Conservation (phyloP, 2,113 vertebrate genomes). For the Egretta garzetta region DNA sequence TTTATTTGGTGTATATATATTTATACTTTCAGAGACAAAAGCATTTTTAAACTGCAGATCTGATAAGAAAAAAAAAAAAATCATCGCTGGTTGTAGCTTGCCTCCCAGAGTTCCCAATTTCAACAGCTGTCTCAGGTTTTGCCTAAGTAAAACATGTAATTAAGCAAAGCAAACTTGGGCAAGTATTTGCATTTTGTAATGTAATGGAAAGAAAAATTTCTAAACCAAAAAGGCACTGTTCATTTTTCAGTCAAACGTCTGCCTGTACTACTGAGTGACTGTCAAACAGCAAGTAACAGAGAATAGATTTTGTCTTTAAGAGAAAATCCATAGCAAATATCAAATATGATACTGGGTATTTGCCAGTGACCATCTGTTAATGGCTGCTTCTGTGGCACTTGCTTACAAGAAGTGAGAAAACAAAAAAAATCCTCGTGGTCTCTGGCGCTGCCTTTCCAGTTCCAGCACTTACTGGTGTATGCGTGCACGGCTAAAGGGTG, state of each 20-base stretch:
- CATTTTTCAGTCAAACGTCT: background rate
- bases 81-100: background rate
- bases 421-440: background rate
- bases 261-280: background rate
- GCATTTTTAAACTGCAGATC: background rate
- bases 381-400: background rate
- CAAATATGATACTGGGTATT: background rate
- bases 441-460: background rate
- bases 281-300: background rate
- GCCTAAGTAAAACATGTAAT: background rate
- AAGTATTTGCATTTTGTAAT: background rate
- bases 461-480: constrained; percentile 91
- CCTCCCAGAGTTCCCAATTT: background rate
- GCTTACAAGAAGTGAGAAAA: background rate
- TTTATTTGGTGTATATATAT: background rate
- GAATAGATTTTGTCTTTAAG: background rate
- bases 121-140: background rate
- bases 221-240: background rate
- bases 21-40: background rate
- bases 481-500: constrained; percentile 93
- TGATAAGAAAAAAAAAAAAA: background rate
- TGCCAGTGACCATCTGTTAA: constrained; percentile 24
- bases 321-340: background rate
- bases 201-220: background rate
- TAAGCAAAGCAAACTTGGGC: background rate